phyloP scores from a whole-genome alignment of 2,113 vertebrate genomes.

The Seriola dumerili region DNA sequence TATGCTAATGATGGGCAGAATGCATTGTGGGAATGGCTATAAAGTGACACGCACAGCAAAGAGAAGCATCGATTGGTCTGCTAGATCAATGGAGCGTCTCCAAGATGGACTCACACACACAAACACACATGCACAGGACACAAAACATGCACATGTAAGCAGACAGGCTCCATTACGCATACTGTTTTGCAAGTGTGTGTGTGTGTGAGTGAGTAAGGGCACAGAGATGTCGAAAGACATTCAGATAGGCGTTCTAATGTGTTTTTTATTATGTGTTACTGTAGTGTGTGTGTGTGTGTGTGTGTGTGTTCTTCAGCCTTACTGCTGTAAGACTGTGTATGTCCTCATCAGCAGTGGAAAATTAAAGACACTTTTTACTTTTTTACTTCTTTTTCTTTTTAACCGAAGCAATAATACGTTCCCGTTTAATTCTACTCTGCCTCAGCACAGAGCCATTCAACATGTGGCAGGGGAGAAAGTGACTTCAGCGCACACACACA shows the following conservation, averaged over 20 bases:
- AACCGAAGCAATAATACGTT: slow-evolving; percentile 27
- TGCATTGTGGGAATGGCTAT: slow-evolving; percentile 66
- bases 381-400: not conserved
- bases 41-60: slow-evolving; percentile 56
- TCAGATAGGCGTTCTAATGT: slow-evolving; percentile 1
- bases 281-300: not conserved
- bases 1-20: slow-evolving; percentile 60
- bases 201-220: slow-evolving; percentile 11
- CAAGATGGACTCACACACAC: slow-evolving; percentile 1
- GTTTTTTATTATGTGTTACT: not conserved
- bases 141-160: slow-evolving; percentile 11
- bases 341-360: no score
- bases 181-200: not conserved
- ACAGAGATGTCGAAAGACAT: not conserved
- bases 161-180: slow-evolving; percentile 20
- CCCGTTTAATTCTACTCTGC: slow-evolving; percentile 38
- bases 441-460: slow-evolving; percentile 38
- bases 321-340: not conserved
- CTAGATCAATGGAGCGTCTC: slow-evolving; percentile 56
- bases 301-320: not conserved
- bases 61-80: slow-evolving; percentile 64
- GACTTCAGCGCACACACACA: not conserved
- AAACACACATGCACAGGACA: not conserved
- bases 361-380: no score
- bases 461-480: slow-evolving; percentile 28